These are phyloP conservation scores for Coregonus ussuriensis DNA, from an alignment of 2,797 vertebrate species.

Conservation along the genomic window DNA sequence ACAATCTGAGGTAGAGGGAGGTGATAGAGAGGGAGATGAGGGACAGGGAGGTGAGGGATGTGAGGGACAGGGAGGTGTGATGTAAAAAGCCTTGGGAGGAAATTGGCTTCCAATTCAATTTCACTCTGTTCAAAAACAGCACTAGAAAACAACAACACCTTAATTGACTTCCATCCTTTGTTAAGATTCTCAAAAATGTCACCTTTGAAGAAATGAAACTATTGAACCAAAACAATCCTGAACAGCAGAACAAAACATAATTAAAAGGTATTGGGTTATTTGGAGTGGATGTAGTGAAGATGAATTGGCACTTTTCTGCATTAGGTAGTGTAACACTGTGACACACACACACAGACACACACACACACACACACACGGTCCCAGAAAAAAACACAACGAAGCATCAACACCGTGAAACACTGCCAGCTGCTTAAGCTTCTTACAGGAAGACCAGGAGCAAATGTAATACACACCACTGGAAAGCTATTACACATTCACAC, in stretches of 20 bases:
- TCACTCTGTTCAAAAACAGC: conserved; percentile 12
- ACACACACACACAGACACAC: background rate
- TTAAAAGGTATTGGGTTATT: background rate
- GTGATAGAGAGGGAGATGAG: background rate
- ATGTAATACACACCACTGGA: conserved; percentile 1
- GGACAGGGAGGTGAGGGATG: background rate
- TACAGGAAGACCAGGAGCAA: background rate
- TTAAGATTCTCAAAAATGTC: conserved; percentile 11
- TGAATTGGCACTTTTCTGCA: background rate
- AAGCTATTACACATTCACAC: background rate
- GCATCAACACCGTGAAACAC: background rate
- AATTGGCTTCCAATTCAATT: conserved; percentile 22
- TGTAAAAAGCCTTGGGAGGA: conserved; percentile 27
- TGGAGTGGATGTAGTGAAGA: conserved; percentile 1
- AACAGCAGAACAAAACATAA: background rate
- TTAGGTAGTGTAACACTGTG: background rate
- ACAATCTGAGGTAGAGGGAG: background rate
- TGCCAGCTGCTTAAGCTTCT: conserved; percentile 36
- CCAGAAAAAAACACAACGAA: conserved; percentile 19
- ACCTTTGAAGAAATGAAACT: conserved; percentile 37
- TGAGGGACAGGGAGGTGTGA: conserved; percentile 27
- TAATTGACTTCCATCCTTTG: conserved; percentile 13
- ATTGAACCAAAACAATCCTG: conserved; percentile 4
- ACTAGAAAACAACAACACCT: conserved; percentile 9
- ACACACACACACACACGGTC: conserved; percentile 21